A percentile compares a stretch with the other conserved stretches of the same genome.
These are phyloP conservation scores for Aelia acuminata DNA, from an alignment of 2,888 invertebrate species.

Conservation along the genomic window DNA sequence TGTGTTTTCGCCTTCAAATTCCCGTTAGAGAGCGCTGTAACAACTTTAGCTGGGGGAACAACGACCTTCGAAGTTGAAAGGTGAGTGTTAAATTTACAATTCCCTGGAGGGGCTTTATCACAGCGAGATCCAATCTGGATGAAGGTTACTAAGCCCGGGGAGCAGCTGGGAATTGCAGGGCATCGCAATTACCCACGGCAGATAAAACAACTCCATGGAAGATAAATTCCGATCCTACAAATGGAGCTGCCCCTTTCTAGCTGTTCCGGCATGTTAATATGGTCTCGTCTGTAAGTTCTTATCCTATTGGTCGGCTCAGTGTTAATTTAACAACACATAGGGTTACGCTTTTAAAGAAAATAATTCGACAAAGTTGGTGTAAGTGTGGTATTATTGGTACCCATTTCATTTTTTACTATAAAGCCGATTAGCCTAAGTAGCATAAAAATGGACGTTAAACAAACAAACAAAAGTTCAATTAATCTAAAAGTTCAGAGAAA, in stretches of 20 bases:
- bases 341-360: no score
- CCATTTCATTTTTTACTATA: no score
- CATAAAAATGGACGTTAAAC: no score
- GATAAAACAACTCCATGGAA: constrained; percentile 7
- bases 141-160: not conserved
- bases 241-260: not conserved
- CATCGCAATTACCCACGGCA: not conserved
- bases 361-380: no score
- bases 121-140: not conserved
- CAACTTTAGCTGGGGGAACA: not conserved
- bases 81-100: constrained; percentile 27
- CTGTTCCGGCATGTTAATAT: not conserved
- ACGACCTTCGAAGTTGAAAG: not conserved
- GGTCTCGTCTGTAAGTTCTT: not conserved
- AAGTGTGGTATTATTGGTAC: no score
- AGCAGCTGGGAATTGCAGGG: not conserved
- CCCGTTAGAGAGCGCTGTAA: not conserved
- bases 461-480: no score
- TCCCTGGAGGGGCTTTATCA: not conserved
- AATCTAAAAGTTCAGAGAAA: no score
- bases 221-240: constrained; percentile 11
- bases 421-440: no score
- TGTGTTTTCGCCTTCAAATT: not conserved
- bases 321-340: no score
- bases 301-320: not conserved